phyloP scores from a whole-genome alignment of 2,888 invertebrate genomes.

The Linnaemya tessellans region DNA sequence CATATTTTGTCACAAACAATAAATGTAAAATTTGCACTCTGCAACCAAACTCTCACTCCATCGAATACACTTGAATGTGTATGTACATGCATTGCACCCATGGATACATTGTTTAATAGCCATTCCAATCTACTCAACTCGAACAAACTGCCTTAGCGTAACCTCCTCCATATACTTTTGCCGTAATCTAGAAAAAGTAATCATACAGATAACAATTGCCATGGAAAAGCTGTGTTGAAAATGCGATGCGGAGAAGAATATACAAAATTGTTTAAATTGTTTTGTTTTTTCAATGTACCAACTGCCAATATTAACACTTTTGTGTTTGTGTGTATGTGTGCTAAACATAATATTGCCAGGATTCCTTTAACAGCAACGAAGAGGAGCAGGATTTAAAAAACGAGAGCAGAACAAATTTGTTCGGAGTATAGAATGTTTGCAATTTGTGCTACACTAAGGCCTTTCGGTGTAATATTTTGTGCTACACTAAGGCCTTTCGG shows the following conservation, averaged over 20 bases:
- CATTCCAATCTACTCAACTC: conserved; percentile 21
- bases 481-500: conserved; percentile 3
- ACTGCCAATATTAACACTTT: conserved; percentile 53
- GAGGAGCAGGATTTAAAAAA: conserved; percentile 16
- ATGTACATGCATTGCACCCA: neutral
- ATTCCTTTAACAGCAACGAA: conserved; percentile 24
- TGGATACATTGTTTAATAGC: neutral
- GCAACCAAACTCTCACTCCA: conserved; percentile 58
- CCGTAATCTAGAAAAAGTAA: conserved; percentile 32
- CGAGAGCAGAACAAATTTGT: conserved; percentile 7
- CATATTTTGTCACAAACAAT: conserved; percentile 84
- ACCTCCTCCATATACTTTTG: conserved; percentile 52
- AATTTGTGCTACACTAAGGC: conserved; percentile 49
- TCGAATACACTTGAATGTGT: neutral
- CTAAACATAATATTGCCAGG: conserved; percentile 25
- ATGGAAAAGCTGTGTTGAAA: neutral
- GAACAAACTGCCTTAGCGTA: conserved; percentile 32
- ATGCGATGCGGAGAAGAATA: neutral
- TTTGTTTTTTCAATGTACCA: conserved; percentile 50
- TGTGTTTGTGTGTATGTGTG: neutral
- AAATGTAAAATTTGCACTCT: conserved; percentile 79
- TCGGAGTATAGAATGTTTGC: conserved; percentile 34
- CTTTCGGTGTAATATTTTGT: conserved; percentile 3
- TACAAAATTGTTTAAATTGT: conserved; percentile 51
- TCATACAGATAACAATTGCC: conserved; percentile 53